A percentile compares a stretch with the other conserved stretches of the same genome.
Evolutionary conservation across 2,797 vertebrate genomes (phyloP).

Genomic region (Anabacerthia variegaticeps): DNA sequence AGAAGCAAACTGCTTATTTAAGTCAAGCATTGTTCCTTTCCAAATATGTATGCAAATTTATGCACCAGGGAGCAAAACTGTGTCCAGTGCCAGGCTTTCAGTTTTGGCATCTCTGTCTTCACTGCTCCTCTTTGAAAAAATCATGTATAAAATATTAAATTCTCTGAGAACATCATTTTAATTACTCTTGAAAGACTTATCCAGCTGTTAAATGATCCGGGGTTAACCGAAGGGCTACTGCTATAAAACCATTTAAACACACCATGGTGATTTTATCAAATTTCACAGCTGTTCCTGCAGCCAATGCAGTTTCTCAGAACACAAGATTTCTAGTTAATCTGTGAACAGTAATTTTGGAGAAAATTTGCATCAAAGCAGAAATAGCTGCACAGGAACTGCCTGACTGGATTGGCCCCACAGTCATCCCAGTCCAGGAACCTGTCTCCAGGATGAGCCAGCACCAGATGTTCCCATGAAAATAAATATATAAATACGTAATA

Average conservation of each 20-base stretch:
- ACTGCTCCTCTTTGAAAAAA: constrained; percentile 14
- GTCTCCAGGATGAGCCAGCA: constrained; percentile 18
- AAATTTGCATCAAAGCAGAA: constrained; percentile 34
- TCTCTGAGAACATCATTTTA: constrained; percentile 36
- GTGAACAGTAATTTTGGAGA: constrained; percentile 9
- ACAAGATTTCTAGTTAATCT: constrained; percentile 49
- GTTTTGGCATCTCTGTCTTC: constrained; percentile 36
- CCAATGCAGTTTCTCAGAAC: constrained; percentile 39
- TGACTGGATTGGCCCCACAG: not conserved
- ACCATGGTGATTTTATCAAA: constrained; percentile 56
- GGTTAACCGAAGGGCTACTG: constrained; percentile 11
- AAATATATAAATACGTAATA: not conserved
- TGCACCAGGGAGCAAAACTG: not conserved
- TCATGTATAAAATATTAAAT: constrained; percentile 45
- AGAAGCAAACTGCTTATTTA: constrained; percentile 32
- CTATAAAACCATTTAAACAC: constrained; percentile 28
- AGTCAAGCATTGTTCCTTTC: constrained; percentile 25
- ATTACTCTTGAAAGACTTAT: constrained; percentile 54
- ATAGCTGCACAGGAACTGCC: not conserved
- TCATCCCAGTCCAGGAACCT: not conserved
- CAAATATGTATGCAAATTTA: constrained; percentile 45
- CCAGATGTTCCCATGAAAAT: constrained; percentile 38
- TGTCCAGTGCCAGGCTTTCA: constrained; percentile 26
- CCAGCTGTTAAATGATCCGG: constrained; percentile 34
- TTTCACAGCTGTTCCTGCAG: constrained; percentile 59